These are phyloP conservation scores for Chelidonichthys spinosus DNA, from an alignment of 2,797 vertebrate species.

Conservation along the genomic window DNA sequence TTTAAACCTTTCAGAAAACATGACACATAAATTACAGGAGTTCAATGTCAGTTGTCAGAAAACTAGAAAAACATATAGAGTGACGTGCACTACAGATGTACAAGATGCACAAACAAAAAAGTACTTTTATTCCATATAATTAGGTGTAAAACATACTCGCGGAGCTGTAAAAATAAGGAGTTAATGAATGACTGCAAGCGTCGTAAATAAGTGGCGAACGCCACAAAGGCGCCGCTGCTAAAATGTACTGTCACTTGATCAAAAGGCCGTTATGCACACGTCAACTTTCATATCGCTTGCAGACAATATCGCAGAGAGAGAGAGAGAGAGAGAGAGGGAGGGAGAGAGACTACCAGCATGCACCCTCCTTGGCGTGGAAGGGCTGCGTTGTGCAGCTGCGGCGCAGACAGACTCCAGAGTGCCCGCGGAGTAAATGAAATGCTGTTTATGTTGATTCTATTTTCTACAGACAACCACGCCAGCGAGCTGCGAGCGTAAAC, in stretches of 20 bases:
- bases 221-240: conserved; percentile 21
- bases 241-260: conserved; percentile 50
- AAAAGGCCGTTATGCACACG: conserved; percentile 33
- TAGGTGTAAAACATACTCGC: background rate
- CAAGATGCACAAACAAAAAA: background rate
- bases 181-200: conserved; percentile 16
- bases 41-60: conserved; percentile 1
- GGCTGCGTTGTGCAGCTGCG: conserved; percentile 10
- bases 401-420: conserved; percentile 21
- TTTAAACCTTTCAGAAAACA: conserved; percentile 8
- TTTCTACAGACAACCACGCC: conserved; percentile 42
- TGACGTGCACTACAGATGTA: background rate
- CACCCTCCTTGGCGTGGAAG: conserved; percentile 34
- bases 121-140: too few species aligned
- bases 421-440: conserved; percentile 45
- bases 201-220: conserved; percentile 21
- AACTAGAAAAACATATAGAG: background rate
- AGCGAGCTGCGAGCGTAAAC: conserved; percentile 40
- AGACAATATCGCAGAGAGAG: conserved; percentile 20
- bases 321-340: background rate
- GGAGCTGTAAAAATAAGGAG: too few species aligned
- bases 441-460: conserved; percentile 59
- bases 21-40: background rate
- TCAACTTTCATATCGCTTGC: conserved; percentile 42
- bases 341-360: conserved; percentile 10